phyloP scores from a whole-genome alignment of 2,797 vertebrate genomes.

The Podarcis lilfordi region DNA sequence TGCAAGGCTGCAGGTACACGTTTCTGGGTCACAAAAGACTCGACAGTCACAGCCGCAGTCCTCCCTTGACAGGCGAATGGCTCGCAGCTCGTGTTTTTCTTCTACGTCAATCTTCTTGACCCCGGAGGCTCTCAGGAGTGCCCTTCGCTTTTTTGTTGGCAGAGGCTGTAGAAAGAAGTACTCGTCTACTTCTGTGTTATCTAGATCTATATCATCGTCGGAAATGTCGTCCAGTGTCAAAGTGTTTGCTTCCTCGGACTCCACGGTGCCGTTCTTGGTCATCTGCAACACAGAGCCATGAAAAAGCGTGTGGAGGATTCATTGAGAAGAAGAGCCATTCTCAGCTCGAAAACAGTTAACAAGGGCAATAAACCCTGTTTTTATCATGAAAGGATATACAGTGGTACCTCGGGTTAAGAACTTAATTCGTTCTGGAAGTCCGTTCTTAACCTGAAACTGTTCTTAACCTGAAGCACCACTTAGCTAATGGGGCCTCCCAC shows the following conservation, averaged over 20 bases:
- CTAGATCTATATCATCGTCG: constrained; percentile 96
- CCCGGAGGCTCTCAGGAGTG: constrained; percentile 91
- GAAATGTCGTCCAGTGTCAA: constrained; percentile 97
- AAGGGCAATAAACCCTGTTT: neutral
- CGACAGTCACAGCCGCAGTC: constrained; percentile 98
- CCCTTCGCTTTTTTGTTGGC: constrained; percentile 95
- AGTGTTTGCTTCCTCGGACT: constrained; percentile 92
- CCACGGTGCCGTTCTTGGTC: constrained; percentile 95
- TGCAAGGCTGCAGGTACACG: constrained; percentile 95
- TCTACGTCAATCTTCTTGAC: constrained; percentile 98
- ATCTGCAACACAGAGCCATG: constrained; percentile 80
- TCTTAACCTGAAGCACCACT: too few species aligned
- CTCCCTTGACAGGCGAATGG: constrained; percentile 94
- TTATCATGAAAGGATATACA: neutral
- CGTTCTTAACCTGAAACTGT: too few species aligned
- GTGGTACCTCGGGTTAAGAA: too few species aligned
- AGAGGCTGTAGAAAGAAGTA: constrained; percentile 99
- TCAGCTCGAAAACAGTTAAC: neutral
- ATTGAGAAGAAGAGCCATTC: neutral
- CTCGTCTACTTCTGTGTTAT: constrained; percentile 99
- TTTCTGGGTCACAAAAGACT: constrained; percentile 97
- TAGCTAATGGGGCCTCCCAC: too few species aligned
- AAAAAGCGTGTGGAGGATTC: constrained; percentile 17
- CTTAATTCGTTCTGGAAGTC: too few species aligned
- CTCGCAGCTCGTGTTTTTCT: constrained; percentile 95